These are phyloP conservation scores for Dicrurus megarhynchus DNA, from an alignment of 2,113 vertebrate species.

Conservation along the genomic window DNA sequence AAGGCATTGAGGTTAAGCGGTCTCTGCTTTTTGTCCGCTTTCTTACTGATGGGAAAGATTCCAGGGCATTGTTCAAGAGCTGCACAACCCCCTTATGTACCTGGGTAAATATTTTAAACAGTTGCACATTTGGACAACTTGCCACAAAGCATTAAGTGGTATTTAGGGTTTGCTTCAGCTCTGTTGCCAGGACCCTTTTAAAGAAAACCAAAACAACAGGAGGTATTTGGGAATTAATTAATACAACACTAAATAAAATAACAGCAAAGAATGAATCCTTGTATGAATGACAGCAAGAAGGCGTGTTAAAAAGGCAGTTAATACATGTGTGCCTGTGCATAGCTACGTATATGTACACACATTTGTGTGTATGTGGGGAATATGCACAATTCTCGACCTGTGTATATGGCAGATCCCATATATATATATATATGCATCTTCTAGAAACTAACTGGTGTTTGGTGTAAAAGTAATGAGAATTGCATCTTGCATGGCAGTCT, in stretches of 20 bases:
- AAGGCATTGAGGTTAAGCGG: slow-evolving; percentile 40
- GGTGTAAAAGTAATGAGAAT: not conserved
- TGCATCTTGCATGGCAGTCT: not conserved
- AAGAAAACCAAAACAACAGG: slow-evolving; percentile 30
- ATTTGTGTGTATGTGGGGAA: not conserved
- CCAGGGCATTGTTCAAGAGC: slow-evolving; percentile 13
- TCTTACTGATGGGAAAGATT: slow-evolving; percentile 38
- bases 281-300: not conserved
- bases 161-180: slow-evolving; percentile 40
- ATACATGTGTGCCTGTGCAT: not conserved
- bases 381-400: not conserved
- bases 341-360: not conserved
- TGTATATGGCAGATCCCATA: not conserved
- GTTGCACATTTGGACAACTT: slow-evolving; percentile 59
- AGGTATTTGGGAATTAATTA: slow-evolving; percentile 29
- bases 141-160: slow-evolving; percentile 42
- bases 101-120: slow-evolving; percentile 57
- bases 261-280: not conserved
- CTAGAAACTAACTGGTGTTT: not conserved
- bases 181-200: slow-evolving; percentile 15
- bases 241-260: not conserved
- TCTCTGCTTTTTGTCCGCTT: slow-evolving; percentile 33
- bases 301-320: not conserved
- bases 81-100: slow-evolving; percentile 33
- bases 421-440: not conserved